Percentiles rank a stretch among this genome's conserved stretches.
Evolutionary conservation across 2,888 invertebrate species (phyloP).

Genomic region (Athalia rosae): DNA sequence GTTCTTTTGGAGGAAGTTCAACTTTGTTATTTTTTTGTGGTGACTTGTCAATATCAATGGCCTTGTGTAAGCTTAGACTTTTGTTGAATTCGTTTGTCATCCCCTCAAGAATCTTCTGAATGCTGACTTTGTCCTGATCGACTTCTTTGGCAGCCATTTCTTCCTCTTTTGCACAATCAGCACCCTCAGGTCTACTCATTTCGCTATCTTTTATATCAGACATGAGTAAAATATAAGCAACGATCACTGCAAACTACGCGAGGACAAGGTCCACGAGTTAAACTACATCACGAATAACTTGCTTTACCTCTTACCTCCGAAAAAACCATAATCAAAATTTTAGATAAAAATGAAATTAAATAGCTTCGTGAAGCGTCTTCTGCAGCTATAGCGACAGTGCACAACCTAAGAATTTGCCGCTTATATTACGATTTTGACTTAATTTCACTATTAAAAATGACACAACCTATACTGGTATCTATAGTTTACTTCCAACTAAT

Average conservation of each 20-base stretch:
- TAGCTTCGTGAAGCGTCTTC: constrained; percentile 33
- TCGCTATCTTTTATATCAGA: constrained; percentile 29
- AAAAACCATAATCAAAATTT: background rate
- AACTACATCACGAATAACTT: constrained; percentile 9
- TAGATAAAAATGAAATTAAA: background rate
- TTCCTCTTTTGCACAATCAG: constrained; percentile 58
- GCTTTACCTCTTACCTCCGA: background rate
- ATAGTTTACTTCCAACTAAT: constrained; percentile 17
- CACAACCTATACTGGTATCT: constrained; percentile 50
- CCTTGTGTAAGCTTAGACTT: constrained; percentile 56
- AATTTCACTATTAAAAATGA: constrained; percentile 48
- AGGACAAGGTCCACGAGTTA: background rate
- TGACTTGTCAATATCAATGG: constrained; percentile 46
- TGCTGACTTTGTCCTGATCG: constrained; percentile 66
- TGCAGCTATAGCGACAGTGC: constrained; percentile 34
- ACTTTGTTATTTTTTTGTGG: constrained; percentile 46
- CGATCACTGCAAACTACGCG: background rate
- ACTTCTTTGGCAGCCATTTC: constrained; percentile 58
- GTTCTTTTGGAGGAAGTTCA: constrained; percentile 48
- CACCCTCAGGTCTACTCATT: constrained; percentile 42
- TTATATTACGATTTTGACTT: constrained; percentile 49
- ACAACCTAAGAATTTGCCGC: constrained; percentile 43
- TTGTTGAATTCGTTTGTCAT: constrained; percentile 72
- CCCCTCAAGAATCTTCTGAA: constrained; percentile 69
- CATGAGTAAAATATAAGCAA: background rate